A percentile compares a stretch with the other conserved stretches of the same genome.
Evolutionary conservation across 2,113 vertebrate species (phyloP).

Genomic region (Amblyornis subalaris): DNA sequence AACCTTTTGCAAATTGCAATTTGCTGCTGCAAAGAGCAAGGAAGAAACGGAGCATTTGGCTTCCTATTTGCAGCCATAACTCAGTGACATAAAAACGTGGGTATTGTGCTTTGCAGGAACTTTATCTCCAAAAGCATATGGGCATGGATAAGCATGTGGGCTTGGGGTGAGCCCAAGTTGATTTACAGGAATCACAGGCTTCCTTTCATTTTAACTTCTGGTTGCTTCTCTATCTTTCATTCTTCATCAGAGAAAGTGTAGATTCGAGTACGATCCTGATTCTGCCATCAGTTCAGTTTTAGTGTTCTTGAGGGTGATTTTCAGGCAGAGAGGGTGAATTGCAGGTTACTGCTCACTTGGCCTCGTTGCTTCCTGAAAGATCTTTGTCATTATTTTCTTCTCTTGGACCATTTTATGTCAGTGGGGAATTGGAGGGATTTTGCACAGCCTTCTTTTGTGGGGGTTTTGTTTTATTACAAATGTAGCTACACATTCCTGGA

Average conservation of each 20-base stretch:
- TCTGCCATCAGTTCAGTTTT: neutral
- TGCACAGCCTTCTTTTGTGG: neutral
- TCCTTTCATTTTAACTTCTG: neutral
- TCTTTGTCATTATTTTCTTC: neutral
- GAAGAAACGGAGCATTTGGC: neutral
- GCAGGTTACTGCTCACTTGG: neutral
- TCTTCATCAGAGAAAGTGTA: neutral
- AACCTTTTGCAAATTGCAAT: slow-evolving; percentile 21
- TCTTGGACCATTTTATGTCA: neutral
- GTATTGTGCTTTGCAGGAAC: neutral
- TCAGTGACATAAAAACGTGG: neutral
- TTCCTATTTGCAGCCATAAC: slow-evolving; percentile 10
- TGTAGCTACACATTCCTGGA: neutral
- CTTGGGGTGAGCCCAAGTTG: neutral
- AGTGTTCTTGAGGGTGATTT: neutral
- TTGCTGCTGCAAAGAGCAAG: slow-evolving; percentile 5
- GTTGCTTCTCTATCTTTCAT: neutral
- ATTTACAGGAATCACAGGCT: neutral
- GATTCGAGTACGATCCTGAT: neutral
- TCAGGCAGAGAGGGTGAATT: neutral
- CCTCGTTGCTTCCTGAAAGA: neutral
- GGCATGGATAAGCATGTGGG: neutral
- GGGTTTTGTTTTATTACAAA: neutral
- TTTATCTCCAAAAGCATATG: neutral
- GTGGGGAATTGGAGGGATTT: neutral